Conservation (phyloP, 2,888 invertebrate species). For the Phasia obesa region DNA sequence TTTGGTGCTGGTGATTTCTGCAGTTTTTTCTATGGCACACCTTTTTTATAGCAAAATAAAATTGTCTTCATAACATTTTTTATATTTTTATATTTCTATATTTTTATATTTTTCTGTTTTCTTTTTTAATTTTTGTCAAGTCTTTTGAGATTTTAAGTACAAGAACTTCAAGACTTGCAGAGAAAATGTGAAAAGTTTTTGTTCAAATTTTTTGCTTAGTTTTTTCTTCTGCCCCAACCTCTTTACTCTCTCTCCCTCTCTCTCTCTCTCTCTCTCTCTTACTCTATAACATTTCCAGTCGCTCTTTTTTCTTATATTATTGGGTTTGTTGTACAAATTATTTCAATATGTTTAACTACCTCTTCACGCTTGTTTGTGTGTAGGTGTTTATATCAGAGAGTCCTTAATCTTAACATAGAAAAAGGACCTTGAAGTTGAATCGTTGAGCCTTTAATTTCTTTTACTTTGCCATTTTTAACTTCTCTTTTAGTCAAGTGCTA, state of each 20-base stretch:
- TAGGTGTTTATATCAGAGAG: slow-evolving; percentile 11
- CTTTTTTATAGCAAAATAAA: slow-evolving; percentile 10
- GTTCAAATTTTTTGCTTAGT: neutral
- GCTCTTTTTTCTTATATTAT: too few relatives aligned
- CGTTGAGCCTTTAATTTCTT: slow-evolving; percentile 38
- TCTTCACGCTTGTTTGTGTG: slow-evolving; percentile 40
- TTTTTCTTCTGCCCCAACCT: neutral
- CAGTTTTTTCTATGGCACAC: slow-evolving; percentile 3
- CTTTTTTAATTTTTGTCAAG: slow-evolving; percentile 17
- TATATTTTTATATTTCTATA: neutral
- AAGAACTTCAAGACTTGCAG: slow-evolving; percentile 25
- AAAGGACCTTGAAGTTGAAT: slow-evolving; percentile 56
- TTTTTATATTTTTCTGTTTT: neutral
- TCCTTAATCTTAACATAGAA: neutral
- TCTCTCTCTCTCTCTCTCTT: neutral
- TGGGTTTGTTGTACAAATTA: slow-evolving; percentile 28
- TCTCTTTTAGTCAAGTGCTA: slow-evolving; percentile 35
- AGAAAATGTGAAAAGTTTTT: slow-evolving; percentile 14
- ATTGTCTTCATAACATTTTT: slow-evolving; percentile 16
- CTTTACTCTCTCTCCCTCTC: neutral
- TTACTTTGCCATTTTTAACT: neutral
- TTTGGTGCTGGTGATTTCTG: slow-evolving; percentile 17
- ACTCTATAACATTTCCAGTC: too few relatives aligned
- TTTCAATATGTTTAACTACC: slow-evolving; percentile 35
- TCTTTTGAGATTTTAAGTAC: slow-evolving; percentile 47